These are phyloP conservation scores for Trogon melanurus DNA, from an alignment of 2,113 vertebrate genomes.

Conservation along the genomic window DNA sequence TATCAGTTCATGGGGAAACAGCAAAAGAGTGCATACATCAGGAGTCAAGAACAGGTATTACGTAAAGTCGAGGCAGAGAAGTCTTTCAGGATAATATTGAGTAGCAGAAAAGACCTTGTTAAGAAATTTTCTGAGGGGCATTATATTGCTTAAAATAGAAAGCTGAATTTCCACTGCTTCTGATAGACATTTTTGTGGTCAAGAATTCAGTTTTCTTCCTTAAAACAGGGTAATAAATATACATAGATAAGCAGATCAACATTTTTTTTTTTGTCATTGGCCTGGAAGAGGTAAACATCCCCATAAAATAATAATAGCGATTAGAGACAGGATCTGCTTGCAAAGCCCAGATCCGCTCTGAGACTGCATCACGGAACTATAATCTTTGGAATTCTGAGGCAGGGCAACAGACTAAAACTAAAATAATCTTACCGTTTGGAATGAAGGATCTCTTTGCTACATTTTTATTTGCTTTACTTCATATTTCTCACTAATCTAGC, in stretches of 20 bases:
- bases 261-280: background rate
- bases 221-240: background rate
- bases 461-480: background rate
- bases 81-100: background rate
- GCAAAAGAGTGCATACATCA: background rate
- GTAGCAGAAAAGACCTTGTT: background rate
- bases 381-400: background rate
- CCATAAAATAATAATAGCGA: background rate
- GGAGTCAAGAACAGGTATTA: background rate
- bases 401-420: background rate
- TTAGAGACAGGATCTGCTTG: background rate
- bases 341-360: background rate
- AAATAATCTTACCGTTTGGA: background rate
- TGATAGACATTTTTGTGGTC: background rate
- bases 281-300: background rate
- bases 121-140: background rate
- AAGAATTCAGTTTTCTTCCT: background rate
- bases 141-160: background rate
- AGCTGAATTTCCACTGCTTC: background rate
- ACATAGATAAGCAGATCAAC: background rate
- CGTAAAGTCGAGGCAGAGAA: background rate
- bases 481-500: background rate
- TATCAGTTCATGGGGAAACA: background rate
- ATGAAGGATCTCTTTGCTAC: background rate
- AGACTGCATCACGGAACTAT: background rate